Evolutionary conservation across 2,888 invertebrate species (phyloP), one percentile per base, ranked within the genome.

Genomic region (Suillia variegata): DNA sequence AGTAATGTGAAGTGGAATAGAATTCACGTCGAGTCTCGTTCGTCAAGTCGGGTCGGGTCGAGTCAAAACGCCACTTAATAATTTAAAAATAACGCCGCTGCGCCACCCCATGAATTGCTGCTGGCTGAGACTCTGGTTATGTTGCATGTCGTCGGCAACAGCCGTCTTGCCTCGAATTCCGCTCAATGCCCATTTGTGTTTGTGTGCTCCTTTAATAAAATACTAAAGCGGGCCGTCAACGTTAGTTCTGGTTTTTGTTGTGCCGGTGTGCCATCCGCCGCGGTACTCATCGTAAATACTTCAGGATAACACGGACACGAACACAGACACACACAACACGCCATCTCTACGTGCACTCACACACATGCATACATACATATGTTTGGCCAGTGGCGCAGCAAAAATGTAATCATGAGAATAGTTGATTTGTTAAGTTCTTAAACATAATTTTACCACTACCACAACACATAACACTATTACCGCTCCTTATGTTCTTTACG

Each of bases 41-140:
- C 4, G 18, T 31, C 15, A 54, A 24, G 17, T 42, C 18, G 26
- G 18, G 8, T 2, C 2, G 10, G 12, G 15, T 33, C 33, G 26
- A 33, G 33, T 20, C 8, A 5, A 26, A 34, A 49, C 50, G 50
- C 34, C 56, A 52, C 57, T 52, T 57, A 57, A 52, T 52, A 47
- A 57, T 57, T 31, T 52, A 52, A 20, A 33, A 20, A 13, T n/a
- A 50, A 31, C 26, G 21, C 24, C 2, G 33, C 38, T 20, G 56
- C 56, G 22, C 48, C 50, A 34, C 38, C 21, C 38, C 42, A 42
- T 15, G 50, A 56, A 50, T 50, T 34, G 49, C 34, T 33, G 50
- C 34, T 56, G 33, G 15, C 6, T 31, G 12, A 31, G 31, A 31
- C 12, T 31, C 6, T 31, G 31, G 6, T 31, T 12, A 12, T 31